Conservation (phyloP, 2,888 invertebrate genomes). For the Chaitophorus viminalis region DNA sequence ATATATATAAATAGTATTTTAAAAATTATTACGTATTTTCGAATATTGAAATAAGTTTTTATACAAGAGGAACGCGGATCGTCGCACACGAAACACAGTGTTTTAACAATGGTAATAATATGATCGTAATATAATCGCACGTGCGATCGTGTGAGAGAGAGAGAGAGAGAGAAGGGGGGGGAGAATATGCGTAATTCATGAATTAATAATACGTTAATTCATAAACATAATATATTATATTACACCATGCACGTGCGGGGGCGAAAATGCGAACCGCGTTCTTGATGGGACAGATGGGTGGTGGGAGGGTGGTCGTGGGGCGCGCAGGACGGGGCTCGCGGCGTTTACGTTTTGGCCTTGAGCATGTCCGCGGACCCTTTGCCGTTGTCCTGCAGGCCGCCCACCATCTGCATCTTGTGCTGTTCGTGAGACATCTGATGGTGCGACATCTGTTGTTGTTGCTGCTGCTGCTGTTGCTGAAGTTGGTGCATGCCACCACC, state of each 20-base stretch:
- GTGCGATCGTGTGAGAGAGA: no score
- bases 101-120: neutral
- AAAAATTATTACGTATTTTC: constrained; percentile 54
- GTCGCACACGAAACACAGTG: no score
- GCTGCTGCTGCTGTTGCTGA: constrained; percentile 65
- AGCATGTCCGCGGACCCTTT: constrained; percentile 77
- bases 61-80: neutral
- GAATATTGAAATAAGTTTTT: constrained; percentile 36
- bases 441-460: constrained; percentile 64
- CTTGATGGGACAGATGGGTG: neutral
- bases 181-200: no score
- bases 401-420: constrained; percentile 67
- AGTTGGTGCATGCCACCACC: constrained; percentile 63
- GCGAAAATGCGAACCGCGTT: neutral
- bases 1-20: constrained; percentile 1
- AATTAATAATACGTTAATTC: no score
- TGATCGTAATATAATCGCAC: neutral
- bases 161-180: no score
- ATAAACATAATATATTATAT: no score
- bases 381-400: constrained; percentile 79
- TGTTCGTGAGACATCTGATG: constrained; percentile 67
- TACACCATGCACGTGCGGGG: no score
- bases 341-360: constrained; percentile 72
- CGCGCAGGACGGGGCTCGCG: no score
- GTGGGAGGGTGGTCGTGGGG: no score